Evolutionary conservation across 2,113 vertebrate species (phyloP), one percentile per base, ranked within the genome.

Genomic region (Ivindomyrus marchei): DNA sequence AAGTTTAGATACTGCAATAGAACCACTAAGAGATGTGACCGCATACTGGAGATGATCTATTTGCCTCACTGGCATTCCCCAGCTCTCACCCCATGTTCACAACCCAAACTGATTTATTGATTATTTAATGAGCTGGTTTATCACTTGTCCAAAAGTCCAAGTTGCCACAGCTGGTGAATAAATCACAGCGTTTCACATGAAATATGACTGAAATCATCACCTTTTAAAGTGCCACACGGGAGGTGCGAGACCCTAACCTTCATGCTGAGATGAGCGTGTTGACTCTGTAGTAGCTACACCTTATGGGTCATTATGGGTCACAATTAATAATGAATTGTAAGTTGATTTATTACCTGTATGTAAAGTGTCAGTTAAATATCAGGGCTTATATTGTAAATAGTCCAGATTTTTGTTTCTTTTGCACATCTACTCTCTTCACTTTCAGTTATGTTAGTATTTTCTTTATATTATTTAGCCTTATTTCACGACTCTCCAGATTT

Each of bases 1-100:
- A 89, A 93, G 92, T 94, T 93, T 94, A 92, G 92, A 90, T 91
- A 92, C 87, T 93, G 92, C 94, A 93, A 94, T 93, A 94, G 93
- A 93, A 93, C 88, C 89, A 91, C 89, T 91, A 90, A 90, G 89
- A 93, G 90, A 93, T 93, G 90, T 85, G 89, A 27, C 70, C 89
- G 85, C 53, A 39, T 56, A 88, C 89, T 90, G 91, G 88, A 89
- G 94, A 92, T 84, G 89, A 92, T 88, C 45, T 42, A 91, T 91
- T 93, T 91, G 56, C 91, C 83, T 92, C 90, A 85, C 87, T 89
- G 90, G 77, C 74, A 89, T 66, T 19, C 19, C 42, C 17, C 7
- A 36, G 77, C 91, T 90, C 89, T 92, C 66, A 90, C 91, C 90
- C 58, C 92, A 87, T 42, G 92, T 87, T 90, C 70, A 88, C 90